Conservation (phyloP, 2,113 vertebrate species). For the Catagonus wagneri region DNA sequence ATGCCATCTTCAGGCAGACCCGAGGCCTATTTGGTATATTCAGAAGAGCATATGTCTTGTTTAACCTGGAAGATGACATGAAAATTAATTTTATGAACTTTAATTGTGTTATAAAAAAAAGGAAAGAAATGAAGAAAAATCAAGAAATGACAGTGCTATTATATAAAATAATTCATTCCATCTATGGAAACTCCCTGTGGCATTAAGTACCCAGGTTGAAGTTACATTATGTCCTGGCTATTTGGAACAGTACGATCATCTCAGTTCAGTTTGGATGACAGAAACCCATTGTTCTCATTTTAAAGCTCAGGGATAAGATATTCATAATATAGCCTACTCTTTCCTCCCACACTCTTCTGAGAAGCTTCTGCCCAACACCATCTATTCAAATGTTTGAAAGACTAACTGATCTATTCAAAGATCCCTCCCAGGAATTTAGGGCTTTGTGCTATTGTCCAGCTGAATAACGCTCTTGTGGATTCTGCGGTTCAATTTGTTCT, state of each 20-base stretch:
- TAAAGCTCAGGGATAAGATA: conserved; percentile 48
- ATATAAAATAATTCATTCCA: not conserved
- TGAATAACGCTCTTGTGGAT: not conserved
- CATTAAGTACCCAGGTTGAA: conserved; percentile 40
- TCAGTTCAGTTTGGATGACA: conserved; percentile 3
- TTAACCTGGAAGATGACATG: not conserved
- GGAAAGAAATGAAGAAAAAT: not conserved
- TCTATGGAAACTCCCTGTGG: not conserved
- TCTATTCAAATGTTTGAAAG: conserved; percentile 9
- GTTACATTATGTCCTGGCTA: not conserved
- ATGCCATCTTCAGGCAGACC: not conserved
- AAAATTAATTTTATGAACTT: conserved; percentile 19
- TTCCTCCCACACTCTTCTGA: conserved; percentile 2
- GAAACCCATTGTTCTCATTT: not conserved
- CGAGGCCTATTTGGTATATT: not conserved
- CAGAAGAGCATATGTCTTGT: not conserved
- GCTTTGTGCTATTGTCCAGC: conserved; percentile 13
- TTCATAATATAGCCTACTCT: not conserved
- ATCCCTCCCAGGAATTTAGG: not conserved
- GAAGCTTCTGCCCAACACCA: not conserved
- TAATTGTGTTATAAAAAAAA: not conserved
- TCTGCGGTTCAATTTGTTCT: not conserved
- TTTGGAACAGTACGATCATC: not conserved
- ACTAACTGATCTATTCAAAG: conserved; percentile 19
- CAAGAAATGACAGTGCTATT: conserved; percentile 7